Conservation (phyloP, 2,113 vertebrate species). For the rabbit (Oryctolagus cuniculus) region DNA sequence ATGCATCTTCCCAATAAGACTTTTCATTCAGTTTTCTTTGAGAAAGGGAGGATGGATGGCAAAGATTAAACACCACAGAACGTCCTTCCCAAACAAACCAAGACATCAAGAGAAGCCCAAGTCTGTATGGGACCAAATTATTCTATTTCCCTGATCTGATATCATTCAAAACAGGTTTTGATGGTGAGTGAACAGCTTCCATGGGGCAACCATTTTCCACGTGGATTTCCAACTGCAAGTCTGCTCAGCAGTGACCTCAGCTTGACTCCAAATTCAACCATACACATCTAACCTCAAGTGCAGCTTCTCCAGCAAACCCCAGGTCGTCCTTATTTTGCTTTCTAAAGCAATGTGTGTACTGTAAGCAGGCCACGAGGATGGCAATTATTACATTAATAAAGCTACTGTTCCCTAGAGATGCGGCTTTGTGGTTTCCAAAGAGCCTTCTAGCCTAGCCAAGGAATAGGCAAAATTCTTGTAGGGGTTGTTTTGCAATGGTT, state of each 20-base stretch:
- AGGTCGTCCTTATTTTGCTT: conserved; percentile 71
- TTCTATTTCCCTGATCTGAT: conserved; percentile 65
- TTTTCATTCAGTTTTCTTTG: conserved; percentile 21
- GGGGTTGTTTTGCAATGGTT: conserved; percentile 70
- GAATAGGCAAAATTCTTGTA: conserved; percentile 64
- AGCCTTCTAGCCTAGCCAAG: conserved; percentile 65
- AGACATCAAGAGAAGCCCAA: conserved; percentile 49
- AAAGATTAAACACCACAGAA: conserved; percentile 34
- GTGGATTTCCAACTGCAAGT: conserved; percentile 64
- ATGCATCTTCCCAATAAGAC: background rate
- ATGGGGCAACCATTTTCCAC: conserved; percentile 65
- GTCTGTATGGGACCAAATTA: conserved; percentile 43
- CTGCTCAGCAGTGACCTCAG: conserved; percentile 74
- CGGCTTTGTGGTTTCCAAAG: conserved; percentile 77
- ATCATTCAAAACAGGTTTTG: conserved; percentile 61
- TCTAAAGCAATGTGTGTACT: conserved; percentile 76
- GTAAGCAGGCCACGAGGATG: conserved; percentile 58
- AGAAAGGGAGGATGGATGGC: background rate
- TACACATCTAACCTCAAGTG: conserved; percentile 75
- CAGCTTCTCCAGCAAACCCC: conserved; percentile 65
- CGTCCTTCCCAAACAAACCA: conserved; percentile 45
- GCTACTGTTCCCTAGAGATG: conserved; percentile 75
- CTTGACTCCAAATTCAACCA: conserved; percentile 69
- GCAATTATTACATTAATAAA: conserved; percentile 83
- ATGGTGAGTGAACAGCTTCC: conserved; percentile 50